These are phyloP conservation scores for Salvelinus sp. DNA, from an alignment of 2,113 vertebrate genomes.

Conservation along the genomic window DNA sequence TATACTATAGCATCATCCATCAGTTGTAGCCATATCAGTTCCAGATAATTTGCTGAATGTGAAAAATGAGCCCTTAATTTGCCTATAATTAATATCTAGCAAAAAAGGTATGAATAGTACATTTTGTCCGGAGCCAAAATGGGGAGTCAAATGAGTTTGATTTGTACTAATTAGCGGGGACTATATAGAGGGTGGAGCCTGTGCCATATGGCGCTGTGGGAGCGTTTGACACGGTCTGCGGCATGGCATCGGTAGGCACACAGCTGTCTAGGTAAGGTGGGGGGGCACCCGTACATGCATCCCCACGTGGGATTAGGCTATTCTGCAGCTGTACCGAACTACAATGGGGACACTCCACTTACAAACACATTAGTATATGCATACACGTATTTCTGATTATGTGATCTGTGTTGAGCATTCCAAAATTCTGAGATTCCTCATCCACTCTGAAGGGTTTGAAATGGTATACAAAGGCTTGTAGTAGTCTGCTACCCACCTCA, in stretches of 20 bases:
- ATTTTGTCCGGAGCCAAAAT: constrained; percentile 26
- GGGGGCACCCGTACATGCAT: background rate
- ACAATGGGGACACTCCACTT: background rate
- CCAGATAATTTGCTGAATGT: constrained; percentile 34
- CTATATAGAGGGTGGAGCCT: background rate
- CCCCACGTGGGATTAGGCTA: background rate
- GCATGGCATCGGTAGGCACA: constrained; percentile 5
- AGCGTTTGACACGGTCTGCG: constrained; percentile 12
- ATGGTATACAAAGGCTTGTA: too few relatives aligned
- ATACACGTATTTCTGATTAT: too few relatives aligned
- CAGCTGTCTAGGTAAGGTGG: constrained; percentile 27
- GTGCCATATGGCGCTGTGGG: constrained; percentile 27
- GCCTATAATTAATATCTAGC: constrained; percentile 46
- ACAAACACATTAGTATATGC: background rate
- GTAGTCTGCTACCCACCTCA: too few relatives aligned
- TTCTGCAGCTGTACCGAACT: background rate
- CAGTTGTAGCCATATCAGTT: constrained; percentile 18
- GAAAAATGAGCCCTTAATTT: constrained; percentile 51
- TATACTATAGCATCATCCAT: constrained; percentile 37
- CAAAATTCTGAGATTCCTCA: too few relatives aligned
- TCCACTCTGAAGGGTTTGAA: too few relatives aligned
- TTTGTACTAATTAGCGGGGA: constrained; percentile 54
- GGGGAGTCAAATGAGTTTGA: constrained; percentile 48
- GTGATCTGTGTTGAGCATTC: too few relatives aligned
- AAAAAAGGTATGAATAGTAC: constrained; percentile 26